Evolutionary conservation across 2,797 vertebrate species (phyloP), one percentile per base, ranked within the genome.

Genomic region (Mastacembelus armatus): DNA sequence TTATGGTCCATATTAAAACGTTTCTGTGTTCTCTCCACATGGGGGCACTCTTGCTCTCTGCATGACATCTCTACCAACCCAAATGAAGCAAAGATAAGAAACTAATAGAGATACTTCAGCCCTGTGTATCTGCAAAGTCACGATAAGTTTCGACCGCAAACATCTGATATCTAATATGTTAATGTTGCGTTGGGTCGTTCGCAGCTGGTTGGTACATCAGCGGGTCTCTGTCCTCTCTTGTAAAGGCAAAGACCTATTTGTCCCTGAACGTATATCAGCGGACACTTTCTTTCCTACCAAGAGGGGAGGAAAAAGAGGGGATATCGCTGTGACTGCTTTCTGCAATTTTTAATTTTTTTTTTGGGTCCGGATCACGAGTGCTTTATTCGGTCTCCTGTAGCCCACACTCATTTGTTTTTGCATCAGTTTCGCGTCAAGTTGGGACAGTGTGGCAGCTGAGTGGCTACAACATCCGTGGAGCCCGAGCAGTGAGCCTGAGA

Each of bases 41-140:
- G 88, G 93, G 87, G 96, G 96, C 94, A 18, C 80, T 90, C 27
- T 77, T 86, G 87, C 4, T 74, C 88, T 92, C 84, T 19, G 44
- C 24, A 74, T 45, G 22, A 10, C 55, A 0, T 43, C 10, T 39
- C 33, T 4, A 1, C n/a, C 10, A 47, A 66, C 45, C 58, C 43
- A 18, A 39, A 75, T 52, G 55, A 49, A 66, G 39, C 64, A 58
- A 52, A 60, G 42, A 71, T 32, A 10, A 49, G 30, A 57, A 62
- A 64, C 55, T 33, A 49, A 59, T 2, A 47, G 50, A 59, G 22
- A 55, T 4, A 68, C 69, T 59, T 58, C 35, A 72, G 52, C 70
- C 12, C 68, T 33, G 61, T 83, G 19, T 24, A n/a, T 66, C 81
- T 77, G 81, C 80, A 62, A 85, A 88, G 77, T 85, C 71, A 55